Conservation (phyloP, 1,140 invertebrate species). For the Coelopa frigida region DNA sequence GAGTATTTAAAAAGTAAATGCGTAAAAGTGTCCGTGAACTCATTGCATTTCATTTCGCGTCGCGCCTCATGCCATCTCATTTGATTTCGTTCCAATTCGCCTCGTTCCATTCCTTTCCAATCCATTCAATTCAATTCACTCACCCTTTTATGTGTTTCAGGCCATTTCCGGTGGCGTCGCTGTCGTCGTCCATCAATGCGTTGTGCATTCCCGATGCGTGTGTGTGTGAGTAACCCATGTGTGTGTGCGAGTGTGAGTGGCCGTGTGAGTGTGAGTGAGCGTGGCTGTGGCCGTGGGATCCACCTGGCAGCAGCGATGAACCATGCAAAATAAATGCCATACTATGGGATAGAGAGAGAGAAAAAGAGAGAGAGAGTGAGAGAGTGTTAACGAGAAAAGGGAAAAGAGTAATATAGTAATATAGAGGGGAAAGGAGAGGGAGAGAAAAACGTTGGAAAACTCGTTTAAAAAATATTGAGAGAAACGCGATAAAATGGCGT, state of each 20-base stretch:
- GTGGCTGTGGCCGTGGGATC: slow-evolving; percentile 32
- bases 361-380: slow-evolving; percentile 17
- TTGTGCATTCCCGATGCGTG: not conserved
- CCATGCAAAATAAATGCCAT: slow-evolving; percentile 71
- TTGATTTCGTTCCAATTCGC: slow-evolving; percentile 8
- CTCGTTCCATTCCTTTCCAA: not conserved
- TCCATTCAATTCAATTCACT: not conserved
- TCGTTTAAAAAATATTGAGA: too few relatives aligned
- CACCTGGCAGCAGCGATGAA: slow-evolving; percentile 44
- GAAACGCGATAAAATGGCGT: too few relatives aligned
- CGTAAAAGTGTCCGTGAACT: too few relatives aligned
- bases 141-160: slow-evolving; percentile 9
- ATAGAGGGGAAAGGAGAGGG: too few relatives aligned
- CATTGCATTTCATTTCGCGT: not conserved
- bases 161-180: not conserved
- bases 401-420: not conserved
- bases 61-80: not conserved
- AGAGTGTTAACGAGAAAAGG: slow-evolving; percentile 2
- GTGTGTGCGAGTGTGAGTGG: slow-evolving; percentile 8
- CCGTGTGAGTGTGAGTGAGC: slow-evolving; percentile 15
- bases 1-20: too few relatives aligned
- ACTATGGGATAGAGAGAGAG: slow-evolving; percentile 42
- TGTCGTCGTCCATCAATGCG: slow-evolving; percentile 1
- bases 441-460: too few relatives aligned
- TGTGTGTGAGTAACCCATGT: too few relatives aligned